Base-by-base conservation (phyloP, 2,113 vertebrate species). In the Pachypanchax playfairii region DNA sequence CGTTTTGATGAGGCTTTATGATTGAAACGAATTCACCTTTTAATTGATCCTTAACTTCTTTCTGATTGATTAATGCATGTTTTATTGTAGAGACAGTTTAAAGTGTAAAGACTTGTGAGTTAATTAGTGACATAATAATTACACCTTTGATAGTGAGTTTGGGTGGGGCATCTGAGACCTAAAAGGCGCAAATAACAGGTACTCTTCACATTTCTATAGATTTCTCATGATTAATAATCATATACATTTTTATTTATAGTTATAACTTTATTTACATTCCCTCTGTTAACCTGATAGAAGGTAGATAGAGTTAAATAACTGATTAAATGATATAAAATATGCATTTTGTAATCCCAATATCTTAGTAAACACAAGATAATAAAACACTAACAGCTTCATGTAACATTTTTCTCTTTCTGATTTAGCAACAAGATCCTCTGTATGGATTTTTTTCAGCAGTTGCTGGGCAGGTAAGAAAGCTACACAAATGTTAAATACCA, bases 361-460 rank as follows among this genome's bases (percentile, higher is more conserved):
- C 5, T 29, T 2, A 29, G 47, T 9, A 12, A 31, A 11, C 10
- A 54, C 47, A 11, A n/a, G 28, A 11, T 39, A 31, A 41, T 39
- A 1, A 28, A n/a, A 59, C 21, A 18, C 8, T 10, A 8, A 20
- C 11, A 1, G 9, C 25, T 28, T 35, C 33, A n/a, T 42, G 0
- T 5, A 14, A 28, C 2, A 21, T 5, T 46, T 38, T 28, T 1
- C 24, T 29, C 29, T 46, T 36, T 28, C 2, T 54, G 24, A 17
- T 20, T 48, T 73, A 90, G 36, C 91, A 92, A 43, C 91, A 92
- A 67, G 91, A 93, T 68, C 92, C 92, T 39, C 79, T 91, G 2
- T 92, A 82, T 47, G 88, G 89, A 43, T 92, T 87, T 42, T 92
- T 93, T 31, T 4, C 80, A 4, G 70, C 77, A 12, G 86, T 92